Evolutionary conservation across 2,113 vertebrate species (phyloP).

Genomic region (Felis chaus): DNA sequence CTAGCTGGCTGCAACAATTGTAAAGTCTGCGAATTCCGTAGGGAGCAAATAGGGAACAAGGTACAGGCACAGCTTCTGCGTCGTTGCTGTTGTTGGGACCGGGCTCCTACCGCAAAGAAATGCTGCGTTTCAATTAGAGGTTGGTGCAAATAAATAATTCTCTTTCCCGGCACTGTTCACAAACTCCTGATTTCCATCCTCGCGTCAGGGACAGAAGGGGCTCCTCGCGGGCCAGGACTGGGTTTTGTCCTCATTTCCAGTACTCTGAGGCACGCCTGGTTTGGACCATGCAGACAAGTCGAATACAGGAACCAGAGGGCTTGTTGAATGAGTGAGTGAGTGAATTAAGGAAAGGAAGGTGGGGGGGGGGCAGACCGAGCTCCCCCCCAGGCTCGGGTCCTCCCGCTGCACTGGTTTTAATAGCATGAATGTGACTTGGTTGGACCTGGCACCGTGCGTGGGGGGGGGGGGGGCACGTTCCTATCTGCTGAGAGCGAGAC

Average conservation of each 20-base stretch:
- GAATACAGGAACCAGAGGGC: neutral
- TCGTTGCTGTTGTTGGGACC: neutral
- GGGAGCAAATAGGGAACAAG: neutral
- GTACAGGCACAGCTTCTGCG: neutral
- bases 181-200: neutral
- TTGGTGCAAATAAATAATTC: neutral
- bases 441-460: slow-evolving; percentile 44
- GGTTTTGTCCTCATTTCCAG: neutral
- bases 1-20: neutral
- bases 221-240: neutral
- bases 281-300: neutral
- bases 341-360: neutral
- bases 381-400: neutral
- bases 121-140: neutral
- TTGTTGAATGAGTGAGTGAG: slow-evolving; percentile 44
- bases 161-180: neutral
- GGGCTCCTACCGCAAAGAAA: neutral
- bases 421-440: slow-evolving; percentile 73
- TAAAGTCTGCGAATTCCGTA: neutral
- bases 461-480: neutral
- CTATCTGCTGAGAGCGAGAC: slow-evolving; percentile 56
- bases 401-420: slow-evolving; percentile 78
- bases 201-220: neutral
- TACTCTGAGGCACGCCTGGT: neutral
- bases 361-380: neutral